A percentile compares a stretch with the other conserved stretches of the same genome.
These are phyloP conservation scores for Neogobius melanostomus DNA, from an alignment of 2,113 vertebrate genomes.

Conservation along the genomic window DNA sequence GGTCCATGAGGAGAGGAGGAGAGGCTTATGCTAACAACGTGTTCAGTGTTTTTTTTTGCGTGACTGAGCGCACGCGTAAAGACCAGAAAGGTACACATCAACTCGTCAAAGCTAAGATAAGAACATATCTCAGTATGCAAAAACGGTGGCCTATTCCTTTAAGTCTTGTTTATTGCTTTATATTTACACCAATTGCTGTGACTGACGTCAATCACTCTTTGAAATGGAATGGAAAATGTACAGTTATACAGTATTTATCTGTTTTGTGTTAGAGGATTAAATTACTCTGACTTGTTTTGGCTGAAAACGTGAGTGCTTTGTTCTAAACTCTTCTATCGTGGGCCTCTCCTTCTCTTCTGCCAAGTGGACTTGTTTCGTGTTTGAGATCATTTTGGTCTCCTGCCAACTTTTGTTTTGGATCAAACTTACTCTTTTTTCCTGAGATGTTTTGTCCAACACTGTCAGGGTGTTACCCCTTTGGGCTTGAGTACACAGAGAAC, in stretches of 20 bases:
- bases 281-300: conserved; percentile 14
- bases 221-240: background rate
- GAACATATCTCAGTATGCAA: no score
- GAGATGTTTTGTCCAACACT: conserved; percentile 29
- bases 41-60: no score
- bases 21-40: no score
- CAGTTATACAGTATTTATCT: conserved; percentile 18
- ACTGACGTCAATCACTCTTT: background rate
- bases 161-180: no score
- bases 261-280: conserved; percentile 38
- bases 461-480: conserved; percentile 26
- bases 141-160: no score
- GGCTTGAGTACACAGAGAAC: conserved; percentile 39
- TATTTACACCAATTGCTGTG: no score
- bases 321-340: conserved; percentile 23
- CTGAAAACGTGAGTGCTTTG: background rate
- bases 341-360: conserved; percentile 33
- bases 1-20: no score
- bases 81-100: no score
- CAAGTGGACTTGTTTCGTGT: conserved; percentile 26
- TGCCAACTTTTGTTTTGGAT: conserved; percentile 47
- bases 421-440: conserved; percentile 15
- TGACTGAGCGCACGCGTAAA: no score
- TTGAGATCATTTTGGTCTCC: conserved; percentile 9
- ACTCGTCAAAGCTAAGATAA: no score